A percentile compares a stretch with the other conserved stretches of the same genome.
Evolutionary conservation across 1,140 invertebrate species (phyloP).

Genomic region (Scylla paramamosain): DNA sequence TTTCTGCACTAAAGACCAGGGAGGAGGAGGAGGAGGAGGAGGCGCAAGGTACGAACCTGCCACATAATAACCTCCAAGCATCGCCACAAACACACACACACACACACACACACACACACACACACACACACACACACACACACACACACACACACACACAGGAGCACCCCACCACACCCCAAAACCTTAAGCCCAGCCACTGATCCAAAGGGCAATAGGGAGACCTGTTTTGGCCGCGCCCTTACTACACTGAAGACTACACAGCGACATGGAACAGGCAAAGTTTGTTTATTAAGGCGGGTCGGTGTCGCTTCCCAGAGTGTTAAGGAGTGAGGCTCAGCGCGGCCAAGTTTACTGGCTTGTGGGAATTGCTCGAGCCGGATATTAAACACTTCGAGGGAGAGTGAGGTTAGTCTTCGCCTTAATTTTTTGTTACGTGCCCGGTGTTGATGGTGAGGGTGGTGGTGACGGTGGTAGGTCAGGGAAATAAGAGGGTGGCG

Average conservation of each 20-base stretch:
- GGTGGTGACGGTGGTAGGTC: neutral
- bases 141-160: slow-evolving; percentile 18
- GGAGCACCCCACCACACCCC: neutral
- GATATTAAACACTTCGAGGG: neutral
- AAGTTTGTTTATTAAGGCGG: neutral
- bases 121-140: neutral
- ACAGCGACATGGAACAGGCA: neutral
- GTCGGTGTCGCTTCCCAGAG: neutral
- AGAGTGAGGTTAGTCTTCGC: neutral
- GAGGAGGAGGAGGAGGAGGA: too few species aligned
- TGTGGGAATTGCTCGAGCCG: neutral
- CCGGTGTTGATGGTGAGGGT: neutral
- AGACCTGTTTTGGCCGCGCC: neutral
- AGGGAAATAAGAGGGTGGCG: neutral
- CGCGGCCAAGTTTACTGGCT: neutral
- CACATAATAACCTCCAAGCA: too few species aligned
- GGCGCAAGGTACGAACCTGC: too few species aligned
- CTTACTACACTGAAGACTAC: neutral
- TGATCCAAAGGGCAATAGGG: neutral
- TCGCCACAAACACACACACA: too few species aligned
- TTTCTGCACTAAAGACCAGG: too few species aligned
- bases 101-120: neutral
- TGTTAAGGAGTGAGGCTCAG: slow-evolving; percentile 2
- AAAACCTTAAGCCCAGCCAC: too few species aligned
- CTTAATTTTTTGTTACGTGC: neutral